These are phyloP conservation scores for Calvadosia cruxmelitensis DNA, from an alignment of 30 jellyfish, hydroid and myxozoan species.

Conservation along the genomic window DNA sequence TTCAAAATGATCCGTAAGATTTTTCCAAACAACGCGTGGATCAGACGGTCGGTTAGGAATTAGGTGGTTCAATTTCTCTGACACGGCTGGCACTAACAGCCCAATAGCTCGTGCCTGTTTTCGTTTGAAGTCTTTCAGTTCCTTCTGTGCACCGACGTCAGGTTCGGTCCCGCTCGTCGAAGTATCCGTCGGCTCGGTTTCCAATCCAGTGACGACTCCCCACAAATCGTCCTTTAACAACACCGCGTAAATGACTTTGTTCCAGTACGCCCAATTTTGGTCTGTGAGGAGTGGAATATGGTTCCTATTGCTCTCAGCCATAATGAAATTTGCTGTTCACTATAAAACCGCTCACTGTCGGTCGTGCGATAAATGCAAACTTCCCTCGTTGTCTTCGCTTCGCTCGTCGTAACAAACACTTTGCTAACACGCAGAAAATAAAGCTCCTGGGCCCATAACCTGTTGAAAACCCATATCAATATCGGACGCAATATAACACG, in stretches of 20 bases:
- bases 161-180: neutral
- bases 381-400: no score
- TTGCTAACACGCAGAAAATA: no score
- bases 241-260: neutral
- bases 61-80: neutral
- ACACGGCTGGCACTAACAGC: neutral
- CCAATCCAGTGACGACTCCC: neutral
- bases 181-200: neutral
- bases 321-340: no score
- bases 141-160: neutral
- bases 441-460: conserved; percentile 2
- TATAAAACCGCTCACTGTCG: no score
- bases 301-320: neutral
- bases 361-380: no score
- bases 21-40: conserved; percentile 1
- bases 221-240: neutral
- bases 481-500: no score
- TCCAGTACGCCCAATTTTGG: neutral
- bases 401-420: no score
- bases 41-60: conserved; percentile 2
- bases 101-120: neutral
- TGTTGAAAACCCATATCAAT: no score
- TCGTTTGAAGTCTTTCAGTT: neutral
- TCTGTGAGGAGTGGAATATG: neutral
- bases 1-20: conserved; percentile 1